Evolutionary conservation across 1,140 invertebrate species (phyloP).

Genomic region (Aphelenchoides besseyi): DNA sequence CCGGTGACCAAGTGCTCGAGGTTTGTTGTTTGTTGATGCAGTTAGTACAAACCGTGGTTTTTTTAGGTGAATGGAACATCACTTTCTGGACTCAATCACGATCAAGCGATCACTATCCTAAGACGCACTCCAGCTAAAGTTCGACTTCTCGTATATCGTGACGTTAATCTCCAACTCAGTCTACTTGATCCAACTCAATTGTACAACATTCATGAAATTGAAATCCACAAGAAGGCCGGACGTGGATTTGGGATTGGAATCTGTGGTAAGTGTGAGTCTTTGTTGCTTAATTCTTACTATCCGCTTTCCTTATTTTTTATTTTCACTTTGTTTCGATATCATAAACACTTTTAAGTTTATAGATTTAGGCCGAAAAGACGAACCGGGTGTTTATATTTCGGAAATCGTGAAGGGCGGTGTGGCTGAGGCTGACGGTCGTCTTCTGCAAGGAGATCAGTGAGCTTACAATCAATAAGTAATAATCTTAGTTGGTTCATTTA

Average conservation of each 20-base stretch:
- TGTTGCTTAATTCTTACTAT: slow-evolving; percentile 1
- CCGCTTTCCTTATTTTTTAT: background rate
- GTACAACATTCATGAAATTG: slow-evolving; percentile 80
- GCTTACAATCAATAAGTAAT: slow-evolving; percentile 18
- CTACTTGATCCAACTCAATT: slow-evolving; percentile 66
- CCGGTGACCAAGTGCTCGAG: slow-evolving; percentile 83
- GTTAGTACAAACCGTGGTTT: too few species aligned
- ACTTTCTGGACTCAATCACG: slow-evolving; percentile 72
- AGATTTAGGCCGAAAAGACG: slow-evolving; percentile 74
- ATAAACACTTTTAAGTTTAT: slow-evolving; percentile 11
- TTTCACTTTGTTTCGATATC: background rate
- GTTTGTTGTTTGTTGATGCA: slow-evolving; percentile 35
- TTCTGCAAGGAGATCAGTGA: slow-evolving; percentile 88
- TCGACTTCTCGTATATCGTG: slow-evolving; percentile 81
- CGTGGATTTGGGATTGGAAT: slow-evolving; percentile 87
- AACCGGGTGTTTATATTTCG: slow-evolving; percentile 84
- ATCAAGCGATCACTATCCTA: slow-evolving; percentile 71
- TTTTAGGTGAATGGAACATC: slow-evolving; percentile 70
- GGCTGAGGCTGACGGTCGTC: slow-evolving; percentile 82
- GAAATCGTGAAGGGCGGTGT: slow-evolving; percentile 88
- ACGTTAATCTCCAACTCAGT: slow-evolving; percentile 69
- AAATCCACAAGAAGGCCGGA: slow-evolving; percentile 83
- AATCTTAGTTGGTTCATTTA: too few species aligned
- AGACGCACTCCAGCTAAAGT: slow-evolving; percentile 74
- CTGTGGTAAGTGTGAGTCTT: slow-evolving; percentile 25